phyloP scores from a whole-genome alignment of 2,797 vertebrate genomes.

The Acrossocheilus fasciatus region DNA sequence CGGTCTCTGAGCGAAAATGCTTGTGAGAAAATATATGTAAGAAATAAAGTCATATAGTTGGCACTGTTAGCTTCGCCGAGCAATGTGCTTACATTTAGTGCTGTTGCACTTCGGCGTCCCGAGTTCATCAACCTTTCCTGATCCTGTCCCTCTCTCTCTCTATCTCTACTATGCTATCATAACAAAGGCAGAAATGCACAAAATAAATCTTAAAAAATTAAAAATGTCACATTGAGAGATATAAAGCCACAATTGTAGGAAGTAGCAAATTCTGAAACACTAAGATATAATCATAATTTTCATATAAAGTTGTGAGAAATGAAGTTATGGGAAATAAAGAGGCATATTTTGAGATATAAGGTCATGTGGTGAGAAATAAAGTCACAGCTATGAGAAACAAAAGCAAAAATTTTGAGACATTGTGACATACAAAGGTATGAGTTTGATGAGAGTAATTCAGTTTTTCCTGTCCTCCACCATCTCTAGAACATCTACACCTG shows the following conservation, averaged over 20 bases:
- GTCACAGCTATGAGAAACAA: neutral
- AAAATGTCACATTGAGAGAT: neutral
- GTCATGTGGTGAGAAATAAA: neutral
- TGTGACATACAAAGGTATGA: neutral
- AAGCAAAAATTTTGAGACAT: neutral
- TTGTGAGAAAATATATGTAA: neutral
- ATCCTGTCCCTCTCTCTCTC: neutral
- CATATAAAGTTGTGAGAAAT: neutral
- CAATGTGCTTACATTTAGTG: neutral
- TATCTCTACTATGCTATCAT: neutral
- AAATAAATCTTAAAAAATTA: too few species aligned
- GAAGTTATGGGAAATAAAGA: neutral
- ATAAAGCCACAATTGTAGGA: neutral
- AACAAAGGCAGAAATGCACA: too few species aligned
- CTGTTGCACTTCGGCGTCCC: too few species aligned
- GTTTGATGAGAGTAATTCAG: neutral
- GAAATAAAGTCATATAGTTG: neutral
- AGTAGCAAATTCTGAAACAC: neutral
- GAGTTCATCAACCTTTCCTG: neutral
- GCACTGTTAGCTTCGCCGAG: neutral
- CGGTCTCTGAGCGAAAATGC: neutral
- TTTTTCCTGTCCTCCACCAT: neutral
- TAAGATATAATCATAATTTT: neutral
- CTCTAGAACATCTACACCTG: neutral
- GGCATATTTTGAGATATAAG: neutral